Percentiles rank a stretch among this genome's conserved stretches.
These are phyloP conservation scores for Diabrotica undecimpunctata DNA, from an alignment of 1,140 invertebrate genomes.

Conservation along the genomic window DNA sequence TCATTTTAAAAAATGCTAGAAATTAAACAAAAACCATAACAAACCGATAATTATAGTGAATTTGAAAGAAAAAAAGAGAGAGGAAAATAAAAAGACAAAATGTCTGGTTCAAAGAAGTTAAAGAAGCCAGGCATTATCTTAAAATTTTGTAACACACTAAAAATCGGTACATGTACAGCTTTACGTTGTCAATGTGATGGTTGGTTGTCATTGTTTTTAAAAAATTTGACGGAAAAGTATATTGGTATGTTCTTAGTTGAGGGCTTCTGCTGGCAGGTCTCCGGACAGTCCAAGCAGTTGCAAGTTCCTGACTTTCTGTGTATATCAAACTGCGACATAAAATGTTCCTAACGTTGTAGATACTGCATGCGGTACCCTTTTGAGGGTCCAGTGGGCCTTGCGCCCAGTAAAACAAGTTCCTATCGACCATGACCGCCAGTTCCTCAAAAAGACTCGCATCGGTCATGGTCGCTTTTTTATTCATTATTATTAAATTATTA, in stretches of 20 bases:
- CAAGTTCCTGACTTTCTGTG: constrained; percentile 44
- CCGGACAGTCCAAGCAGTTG: constrained; percentile 10
- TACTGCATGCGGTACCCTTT: constrained; percentile 41
- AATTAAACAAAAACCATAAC: too few relatives aligned
- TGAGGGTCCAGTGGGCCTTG: constrained; percentile 33
- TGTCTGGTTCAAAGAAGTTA: too few relatives aligned
- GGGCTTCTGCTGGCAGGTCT: constrained; percentile 18
- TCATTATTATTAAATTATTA: constrained; percentile 48
- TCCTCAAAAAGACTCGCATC: constrained; percentile 43
- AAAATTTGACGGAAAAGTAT: too few relatives aligned
- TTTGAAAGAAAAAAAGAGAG: too few relatives aligned
- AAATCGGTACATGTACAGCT: too few relatives aligned
- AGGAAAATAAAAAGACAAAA: too few relatives aligned
- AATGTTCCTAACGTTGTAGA: constrained; percentile 47
- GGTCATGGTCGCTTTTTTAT: constrained; percentile 46
- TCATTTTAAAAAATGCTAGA: too few relatives aligned
- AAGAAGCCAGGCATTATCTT: too few relatives aligned
- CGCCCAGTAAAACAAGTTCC: constrained; percentile 65
- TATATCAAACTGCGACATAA: constrained; percentile 42
- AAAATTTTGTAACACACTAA: too few relatives aligned
- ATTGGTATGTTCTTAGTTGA: constrained; percentile 7
- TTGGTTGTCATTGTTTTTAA: too few relatives aligned
- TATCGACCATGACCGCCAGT: constrained; percentile 48
- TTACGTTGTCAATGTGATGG: too few relatives aligned
- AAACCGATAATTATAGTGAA: too few relatives aligned